Evolutionary conservation across 1,140 invertebrate genomes (phyloP), one percentile per base, ranked within the genome.

Genomic region (Stegodyphus mimosarum): DNA sequence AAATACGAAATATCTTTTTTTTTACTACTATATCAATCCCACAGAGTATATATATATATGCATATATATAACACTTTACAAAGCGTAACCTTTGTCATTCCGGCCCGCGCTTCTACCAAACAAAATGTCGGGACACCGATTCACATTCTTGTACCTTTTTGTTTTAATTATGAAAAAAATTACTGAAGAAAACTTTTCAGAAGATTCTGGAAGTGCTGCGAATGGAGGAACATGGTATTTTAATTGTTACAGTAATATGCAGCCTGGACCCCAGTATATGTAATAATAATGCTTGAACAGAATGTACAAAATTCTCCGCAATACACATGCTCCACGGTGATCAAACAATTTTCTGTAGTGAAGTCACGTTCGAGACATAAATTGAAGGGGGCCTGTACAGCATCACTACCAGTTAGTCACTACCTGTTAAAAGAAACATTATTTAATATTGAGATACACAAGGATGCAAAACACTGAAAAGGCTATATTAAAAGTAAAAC

Each of bases 321-420:
- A 84, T 76, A 84, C 81, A 76, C 81, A 84, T 84, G 81, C 81
- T 84, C 72, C 81, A 67, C 71, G 71, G 71, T 73, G 80, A 83
- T 73, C 80, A 83, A 80, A 70, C 77, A 70, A 72, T 81, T 75
- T 84, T 70, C 73, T 75, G 72, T 76, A 84, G 72, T 74, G 69
- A 83, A 83, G 17, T 83, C 81, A 50, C 73, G 75, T 84, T 63
- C 73, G 73, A 84, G 81, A 84, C 81, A 84, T 72, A 71, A 84
- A 84, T 84, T 84, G 72, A 76, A 84, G 66, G 81, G 81, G 81
- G 81, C 72, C 81, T 84, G 81, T 84, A 84, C 81, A 84, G 81
- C 81, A 84, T 84, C 81, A 76, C 81, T 84, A 84, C 81, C 81
- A 53, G 64, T 76, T 51, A 75, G 70, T 75, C 81, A 52, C 81